phyloP scores from a whole-genome alignment of 2,888 invertebrate species.

The Phanerotoma sp. region DNA sequence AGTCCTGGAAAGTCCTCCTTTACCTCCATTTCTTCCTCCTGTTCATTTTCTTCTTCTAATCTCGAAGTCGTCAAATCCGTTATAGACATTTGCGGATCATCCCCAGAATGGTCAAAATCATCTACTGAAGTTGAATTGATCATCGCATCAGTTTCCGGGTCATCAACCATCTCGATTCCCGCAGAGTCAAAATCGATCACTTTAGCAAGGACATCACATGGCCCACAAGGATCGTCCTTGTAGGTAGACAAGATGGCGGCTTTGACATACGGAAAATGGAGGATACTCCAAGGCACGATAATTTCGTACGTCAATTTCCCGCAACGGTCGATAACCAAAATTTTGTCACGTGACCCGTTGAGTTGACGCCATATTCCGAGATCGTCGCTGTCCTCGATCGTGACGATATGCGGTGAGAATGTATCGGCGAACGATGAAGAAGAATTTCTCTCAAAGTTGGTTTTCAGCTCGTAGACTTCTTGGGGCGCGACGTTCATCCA shows the following conservation, averaged over 20 bases:
- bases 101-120: neutral
- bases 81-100: neutral
- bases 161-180: neutral
- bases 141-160: neutral
- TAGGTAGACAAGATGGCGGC: conserved; percentile 54
- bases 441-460: neutral
- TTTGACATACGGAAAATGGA: conserved; percentile 54
- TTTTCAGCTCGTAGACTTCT: conserved; percentile 28
- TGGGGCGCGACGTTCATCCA: conserved; percentile 41
- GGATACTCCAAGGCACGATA: conserved; percentile 54
- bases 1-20: too few relatives aligned
- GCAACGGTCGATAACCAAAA: conserved; percentile 50
- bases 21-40: too few relatives aligned
- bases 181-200: neutral
- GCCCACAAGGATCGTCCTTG: conserved; percentile 53
- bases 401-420: conserved; percentile 34
- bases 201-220: conserved; percentile 37
- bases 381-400: conserved; percentile 41
- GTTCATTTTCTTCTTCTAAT: too few relatives aligned
- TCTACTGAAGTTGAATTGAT: neutral
- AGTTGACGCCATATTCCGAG: conserved; percentile 43
- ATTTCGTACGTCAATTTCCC: conserved; percentile 53
- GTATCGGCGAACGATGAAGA: conserved; percentile 23
- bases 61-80: too few relatives aligned
- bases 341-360: conserved; percentile 44